phyloP scores from a whole-genome alignment of 2,797 vertebrate genomes.

The Otolemur crassicaudatus region DNA sequence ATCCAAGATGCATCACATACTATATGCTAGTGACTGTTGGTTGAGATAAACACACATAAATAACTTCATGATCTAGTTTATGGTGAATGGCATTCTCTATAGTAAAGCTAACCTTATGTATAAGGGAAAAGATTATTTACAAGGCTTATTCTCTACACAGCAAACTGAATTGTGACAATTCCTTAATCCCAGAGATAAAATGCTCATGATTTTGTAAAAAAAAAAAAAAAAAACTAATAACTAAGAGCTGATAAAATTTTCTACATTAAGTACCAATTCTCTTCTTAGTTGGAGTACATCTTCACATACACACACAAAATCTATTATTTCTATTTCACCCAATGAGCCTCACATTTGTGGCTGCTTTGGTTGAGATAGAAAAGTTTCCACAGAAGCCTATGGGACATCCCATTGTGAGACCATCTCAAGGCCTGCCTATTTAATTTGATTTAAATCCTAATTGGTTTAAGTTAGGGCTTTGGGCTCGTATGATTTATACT shows the following conservation, averaged over 20 bases:
- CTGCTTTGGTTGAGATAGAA: conserved; percentile 5
- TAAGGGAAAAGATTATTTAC: neutral
- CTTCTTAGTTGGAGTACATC: conserved; percentile 8
- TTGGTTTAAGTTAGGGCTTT: conserved; percentile 42
- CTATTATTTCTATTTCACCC: neutral
- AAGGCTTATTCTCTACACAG: neutral
- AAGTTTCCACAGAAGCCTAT: neutral
- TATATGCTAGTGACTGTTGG: neutral
- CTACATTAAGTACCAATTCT: neutral
- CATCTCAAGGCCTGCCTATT: conserved; percentile 12
- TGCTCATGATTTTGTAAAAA: neutral
- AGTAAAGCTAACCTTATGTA: neutral
- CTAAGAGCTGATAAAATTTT: neutral
- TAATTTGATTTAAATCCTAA: conserved; percentile 61
- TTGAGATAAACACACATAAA: conserved; percentile 50
- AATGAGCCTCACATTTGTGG: neutral
- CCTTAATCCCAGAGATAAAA: neutral
- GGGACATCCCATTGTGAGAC: conserved; percentile 13
- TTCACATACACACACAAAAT: neutral
- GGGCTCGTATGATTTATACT: conserved; percentile 55
- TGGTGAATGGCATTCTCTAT: neutral
- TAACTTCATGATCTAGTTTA: neutral
- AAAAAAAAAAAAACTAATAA: conserved; percentile 29
- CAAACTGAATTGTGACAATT: conserved; percentile 21
- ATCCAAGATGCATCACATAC: neutral